phyloP scores from a whole-genome alignment of 2,797 vertebrate species.

The Euphonia xanthogaster region DNA sequence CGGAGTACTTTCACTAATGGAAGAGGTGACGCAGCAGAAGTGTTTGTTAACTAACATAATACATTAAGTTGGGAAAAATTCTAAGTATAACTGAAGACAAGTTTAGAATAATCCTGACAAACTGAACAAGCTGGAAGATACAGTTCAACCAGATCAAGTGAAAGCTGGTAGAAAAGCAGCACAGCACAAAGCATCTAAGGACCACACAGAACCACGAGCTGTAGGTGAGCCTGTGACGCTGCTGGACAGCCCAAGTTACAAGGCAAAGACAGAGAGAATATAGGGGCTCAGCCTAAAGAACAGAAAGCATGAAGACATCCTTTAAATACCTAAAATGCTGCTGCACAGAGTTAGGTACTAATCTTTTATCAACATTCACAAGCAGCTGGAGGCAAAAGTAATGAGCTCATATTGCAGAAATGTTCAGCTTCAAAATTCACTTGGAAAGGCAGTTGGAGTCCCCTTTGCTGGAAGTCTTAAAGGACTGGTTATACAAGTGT shows the following conservation, averaged over 20 bases:
- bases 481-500: constrained; percentile 61
- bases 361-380: constrained; percentile 32
- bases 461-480: constrained; percentile 26
- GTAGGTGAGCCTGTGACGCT: not conserved
- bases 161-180: not conserved
- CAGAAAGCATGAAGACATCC: not conserved
- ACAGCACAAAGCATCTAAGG: not conserved
- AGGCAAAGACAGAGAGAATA: not conserved
- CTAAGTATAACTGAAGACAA: not conserved
- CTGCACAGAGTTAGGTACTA: not conserved
- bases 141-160: not conserved
- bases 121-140: not conserved
- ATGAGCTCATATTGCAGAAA: constrained; percentile 37
- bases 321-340: not conserved
- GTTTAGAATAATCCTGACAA: not conserved
- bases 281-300: not conserved
- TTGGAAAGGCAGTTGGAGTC: not conserved
- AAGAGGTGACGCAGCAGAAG: not conserved
- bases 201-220: not conserved
- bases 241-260: not conserved
- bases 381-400: constrained; percentile 12
- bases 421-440: constrained; percentile 1
- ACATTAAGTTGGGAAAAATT: not conserved
- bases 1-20: not conserved
- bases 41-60: not conserved